Base-by-base conservation (phyloP, 2,113 vertebrate genomes). In the Albula goreensis region DNA sequence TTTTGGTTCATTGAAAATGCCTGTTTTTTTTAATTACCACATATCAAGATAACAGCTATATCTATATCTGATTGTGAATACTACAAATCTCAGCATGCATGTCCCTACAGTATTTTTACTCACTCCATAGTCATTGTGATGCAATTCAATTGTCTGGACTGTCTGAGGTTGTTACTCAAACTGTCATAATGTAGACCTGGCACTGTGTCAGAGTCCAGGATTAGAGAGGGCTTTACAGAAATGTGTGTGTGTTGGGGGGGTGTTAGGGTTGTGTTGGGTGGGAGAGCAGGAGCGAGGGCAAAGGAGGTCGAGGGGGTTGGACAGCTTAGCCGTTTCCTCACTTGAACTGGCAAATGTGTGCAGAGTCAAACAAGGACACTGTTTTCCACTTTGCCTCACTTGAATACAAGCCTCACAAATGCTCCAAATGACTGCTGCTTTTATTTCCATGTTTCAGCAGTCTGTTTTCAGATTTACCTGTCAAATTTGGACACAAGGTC, bases 301-400 rank as follows among this genome's bases (percentile, higher is more conserved):
- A 52, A 63, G 22, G 41, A 78, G 84, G 74, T 80, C 53, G 77
- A 31, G 77, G 49, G 60, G 63, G 83, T n/a, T 70, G 81, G 81
- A 41, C n/a, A 77, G 41, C 82, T 86, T 63, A 83, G 52, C 56
- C 51, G 84, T 41, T 87, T 81, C 85, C 81, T 78, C 41, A 85
- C 52, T 19, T 84, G 84, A 89, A 82, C 85, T 78, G n/a, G 80
- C 85, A 88, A 91, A 90, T 81, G 82, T 77, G 50, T 60, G 50
- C 7, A n/a, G 52, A 74, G 70, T 88, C 70, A 88, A 77, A 83
- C 70, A 41, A 79, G 78, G 74, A 85, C 50, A 82, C 78, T 66
- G 19, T 11, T 85, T 51, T 63, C 82, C 49, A 48, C 19, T 84
- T 84, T 12, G 60, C 63, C 66, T 51, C 63, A n/a, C 49, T n/a